Evolutionary conservation across 2,888 invertebrate genomes (phyloP).

Genomic region (Parascotia fuliginaria): DNA sequence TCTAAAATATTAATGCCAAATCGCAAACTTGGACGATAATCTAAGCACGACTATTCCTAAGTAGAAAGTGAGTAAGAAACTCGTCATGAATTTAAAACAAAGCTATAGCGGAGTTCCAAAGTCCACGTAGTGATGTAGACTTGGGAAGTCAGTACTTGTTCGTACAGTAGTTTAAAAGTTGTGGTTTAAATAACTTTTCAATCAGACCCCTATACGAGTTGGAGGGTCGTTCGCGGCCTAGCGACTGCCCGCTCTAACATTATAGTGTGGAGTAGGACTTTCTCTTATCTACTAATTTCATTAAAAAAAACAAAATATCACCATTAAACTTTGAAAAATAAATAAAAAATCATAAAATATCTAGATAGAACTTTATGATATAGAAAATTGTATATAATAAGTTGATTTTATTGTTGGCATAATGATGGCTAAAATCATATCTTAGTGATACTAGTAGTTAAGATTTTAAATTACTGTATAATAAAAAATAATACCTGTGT

Average conservation of each 20-base stretch:
- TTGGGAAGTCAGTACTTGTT: constrained; percentile 34
- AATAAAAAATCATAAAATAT: too few relatives aligned
- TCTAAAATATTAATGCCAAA: not conserved
- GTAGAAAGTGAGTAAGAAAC: constrained; percentile 9
- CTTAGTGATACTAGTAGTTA: too few relatives aligned
- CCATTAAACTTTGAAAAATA: too few relatives aligned
- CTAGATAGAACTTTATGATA: too few relatives aligned
- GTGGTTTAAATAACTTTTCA: constrained; percentile 72
- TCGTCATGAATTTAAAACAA: constrained; percentile 36
- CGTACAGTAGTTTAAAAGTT: constrained; percentile 54
- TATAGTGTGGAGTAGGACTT: constrained; percentile 24
- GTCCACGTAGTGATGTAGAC: constrained; percentile 25
- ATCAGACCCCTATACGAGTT: constrained; percentile 71
- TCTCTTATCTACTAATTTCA: too few relatives aligned
- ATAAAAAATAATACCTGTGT: too few relatives aligned
- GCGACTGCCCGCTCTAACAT: constrained; percentile 41
- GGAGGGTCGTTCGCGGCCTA: constrained; percentile 48
- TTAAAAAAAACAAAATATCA: too few relatives aligned
- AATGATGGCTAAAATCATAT: too few relatives aligned
- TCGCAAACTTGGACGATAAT: not conserved
- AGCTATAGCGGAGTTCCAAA: constrained; percentile 26
- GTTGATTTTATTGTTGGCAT: too few relatives aligned
- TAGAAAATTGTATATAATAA: too few relatives aligned
- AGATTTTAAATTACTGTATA: too few relatives aligned
- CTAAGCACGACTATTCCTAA: not conserved